Evolutionary conservation across 1,140 invertebrate genomes (phyloP), one percentile per base, ranked within the genome.

Genomic region (Charaxes varanes): DNA sequence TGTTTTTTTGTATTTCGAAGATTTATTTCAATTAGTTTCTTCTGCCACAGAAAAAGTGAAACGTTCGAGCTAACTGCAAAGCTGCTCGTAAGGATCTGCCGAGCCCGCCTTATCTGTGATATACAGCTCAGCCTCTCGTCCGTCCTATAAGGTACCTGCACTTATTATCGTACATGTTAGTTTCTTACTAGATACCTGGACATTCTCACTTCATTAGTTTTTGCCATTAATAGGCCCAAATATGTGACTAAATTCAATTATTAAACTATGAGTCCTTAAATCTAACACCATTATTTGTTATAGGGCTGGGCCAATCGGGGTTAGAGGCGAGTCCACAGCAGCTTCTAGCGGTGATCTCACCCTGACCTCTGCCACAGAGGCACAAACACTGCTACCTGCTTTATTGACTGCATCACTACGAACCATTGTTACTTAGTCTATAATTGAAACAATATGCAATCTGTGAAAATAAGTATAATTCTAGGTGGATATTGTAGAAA

Each of bases 101-200:
- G 85, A 69, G 78, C 76, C 83, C 79, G 59, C 68, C 68, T 73
- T 81, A 84, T 89, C 90, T 91, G 90, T 92, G 90, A 92, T 91
- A 91, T 86, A 87, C 86, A 89, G 89, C 88, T 90, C 87, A 89
- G 87, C 82, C 77, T 83, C 74, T 81, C 82, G 81, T 85, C 82
- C 84, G 83, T 85, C 84, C 84, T 84, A 74, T 69, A 81, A 84
- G 79, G 83, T 79, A 45, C 15, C 51, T 54, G 8, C 27, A 21
- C 49, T 38, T 43, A 33, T n/a, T 14, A 22, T 50, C 36, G 30
- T 11, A 16, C 23, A 15, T 40, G 34, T 48, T 36, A 32, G 37
- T 31, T 45, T 43, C 41, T 23, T 34, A 53, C 41, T 43, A 23
- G 47, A 51, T 24, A 33, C 27, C 0, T 12, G 23, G n/a, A n/a